These are phyloP conservation scores for Euwallacea fornicatus DNA, from an alignment of 1,140 invertebrate genomes.

Conservation along the genomic window DNA sequence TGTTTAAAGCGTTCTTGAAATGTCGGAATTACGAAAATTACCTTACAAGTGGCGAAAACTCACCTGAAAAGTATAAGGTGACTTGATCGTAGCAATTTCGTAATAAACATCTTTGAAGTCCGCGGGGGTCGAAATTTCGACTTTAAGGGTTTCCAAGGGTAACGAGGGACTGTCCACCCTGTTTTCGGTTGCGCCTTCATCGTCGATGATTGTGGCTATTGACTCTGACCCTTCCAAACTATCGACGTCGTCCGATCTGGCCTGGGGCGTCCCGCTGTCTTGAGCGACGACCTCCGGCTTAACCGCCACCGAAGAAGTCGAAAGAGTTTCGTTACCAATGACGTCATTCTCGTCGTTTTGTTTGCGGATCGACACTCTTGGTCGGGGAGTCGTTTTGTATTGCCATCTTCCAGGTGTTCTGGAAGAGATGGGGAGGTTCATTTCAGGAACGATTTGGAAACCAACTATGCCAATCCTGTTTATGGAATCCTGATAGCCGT, in stretches of 20 bases:
- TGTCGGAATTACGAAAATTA: too few species aligned
- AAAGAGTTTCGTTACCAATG: slow-evolving; percentile 55
- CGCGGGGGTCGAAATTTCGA: slow-evolving; percentile 82
- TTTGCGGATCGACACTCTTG: slow-evolving; percentile 78
- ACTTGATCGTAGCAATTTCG: slow-evolving; percentile 86
- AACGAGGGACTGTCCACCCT: slow-evolving; percentile 62
- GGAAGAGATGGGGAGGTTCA: slow-evolving; percentile 21
- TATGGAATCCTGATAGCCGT: too few species aligned
- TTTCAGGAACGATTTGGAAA: neutral
- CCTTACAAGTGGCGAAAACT: neutral
- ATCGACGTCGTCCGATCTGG: slow-evolving; percentile 60
- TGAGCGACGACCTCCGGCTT: slow-evolving; percentile 20
- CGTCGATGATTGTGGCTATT: slow-evolving; percentile 62
- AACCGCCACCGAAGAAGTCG: slow-evolving; percentile 51
- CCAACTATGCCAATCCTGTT: too few species aligned
- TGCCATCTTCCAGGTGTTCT: slow-evolving; percentile 78
- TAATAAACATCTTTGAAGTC: slow-evolving; percentile 82
- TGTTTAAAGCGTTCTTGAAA: too few species aligned
- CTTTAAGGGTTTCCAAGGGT: slow-evolving; percentile 76
- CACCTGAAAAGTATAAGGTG: slow-evolving; percentile 86
- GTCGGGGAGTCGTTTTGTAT: slow-evolving; percentile 84
- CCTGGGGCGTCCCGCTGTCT: slow-evolving; percentile 48
- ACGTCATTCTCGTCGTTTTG: slow-evolving; percentile 61
- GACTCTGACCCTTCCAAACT: slow-evolving; percentile 70
- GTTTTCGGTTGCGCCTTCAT: slow-evolving; percentile 60